Conservation (phyloP, 2,113 vertebrate genomes). For the Myanophis thanlyinensis region DNA sequence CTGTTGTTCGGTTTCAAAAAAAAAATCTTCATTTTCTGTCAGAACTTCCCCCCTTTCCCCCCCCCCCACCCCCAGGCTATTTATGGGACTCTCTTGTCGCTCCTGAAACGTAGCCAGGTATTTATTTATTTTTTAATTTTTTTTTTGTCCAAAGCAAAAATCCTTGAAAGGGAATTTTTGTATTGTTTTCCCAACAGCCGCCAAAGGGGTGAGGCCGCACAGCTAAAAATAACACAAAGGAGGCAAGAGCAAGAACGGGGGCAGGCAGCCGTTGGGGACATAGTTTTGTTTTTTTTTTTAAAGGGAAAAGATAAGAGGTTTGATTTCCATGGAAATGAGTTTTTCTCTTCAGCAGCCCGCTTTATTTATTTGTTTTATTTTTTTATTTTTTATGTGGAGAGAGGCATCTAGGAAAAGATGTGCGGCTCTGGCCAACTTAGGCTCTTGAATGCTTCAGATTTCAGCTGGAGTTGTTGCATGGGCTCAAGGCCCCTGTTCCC, state of each 20-base stretch:
- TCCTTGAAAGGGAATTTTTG: constrained; percentile 40
- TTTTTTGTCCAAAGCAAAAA: constrained; percentile 25
- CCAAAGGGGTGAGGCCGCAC: constrained; percentile 41
- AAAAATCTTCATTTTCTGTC: constrained; percentile 58
- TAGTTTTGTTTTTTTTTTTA: too few relatives aligned
- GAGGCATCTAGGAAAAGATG: neutral
- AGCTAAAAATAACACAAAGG: constrained; percentile 21
- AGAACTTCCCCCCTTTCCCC: neutral
- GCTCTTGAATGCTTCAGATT: neutral
- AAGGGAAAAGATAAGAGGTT: neutral
- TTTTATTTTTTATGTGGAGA: neutral
- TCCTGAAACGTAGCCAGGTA: constrained; percentile 47
- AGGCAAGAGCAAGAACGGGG: constrained; percentile 34
- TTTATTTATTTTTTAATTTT: neutral
- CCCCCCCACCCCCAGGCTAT: constrained; percentile 28
- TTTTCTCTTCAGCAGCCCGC: neutral
- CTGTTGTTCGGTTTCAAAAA: constrained; percentile 60
- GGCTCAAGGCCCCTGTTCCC: neutral
- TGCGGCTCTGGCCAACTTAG: neutral
- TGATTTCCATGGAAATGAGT: neutral
- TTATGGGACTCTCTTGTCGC: constrained; percentile 47
- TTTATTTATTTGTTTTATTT: neutral
- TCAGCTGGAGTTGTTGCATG: neutral
- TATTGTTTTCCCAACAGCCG: constrained; percentile 59
- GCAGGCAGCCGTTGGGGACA: constrained; percentile 12